These are phyloP conservation scores for Atta cephalotes DNA, from an alignment of 1,140 invertebrate species.

Conservation along the genomic window DNA sequence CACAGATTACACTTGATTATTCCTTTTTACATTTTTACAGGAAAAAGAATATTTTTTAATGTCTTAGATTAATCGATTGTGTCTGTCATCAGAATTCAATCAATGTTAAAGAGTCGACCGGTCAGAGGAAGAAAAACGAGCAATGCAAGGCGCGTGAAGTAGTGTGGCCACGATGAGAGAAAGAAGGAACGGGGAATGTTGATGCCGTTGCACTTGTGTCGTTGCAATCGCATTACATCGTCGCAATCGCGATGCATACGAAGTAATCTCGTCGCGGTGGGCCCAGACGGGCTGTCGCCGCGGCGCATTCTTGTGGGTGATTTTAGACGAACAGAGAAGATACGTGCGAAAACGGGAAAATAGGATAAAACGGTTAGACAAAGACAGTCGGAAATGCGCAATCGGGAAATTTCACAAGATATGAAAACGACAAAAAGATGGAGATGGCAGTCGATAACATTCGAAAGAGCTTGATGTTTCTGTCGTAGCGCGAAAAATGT, in stretches of 20 bases:
- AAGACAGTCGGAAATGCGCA: conserved; percentile 32
- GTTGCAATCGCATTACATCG: conserved; percentile 72
- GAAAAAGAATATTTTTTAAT: background rate
- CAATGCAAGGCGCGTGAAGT: background rate
- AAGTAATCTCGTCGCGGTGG: conserved; percentile 75
- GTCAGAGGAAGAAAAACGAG: background rate
- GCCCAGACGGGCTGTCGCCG: conserved; percentile 71
- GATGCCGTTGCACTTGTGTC: conserved; percentile 67
- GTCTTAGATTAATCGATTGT: background rate
- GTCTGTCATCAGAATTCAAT: conserved; percentile 9
- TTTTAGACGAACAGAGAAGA: conserved; percentile 30
- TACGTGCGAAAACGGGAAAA: background rate
- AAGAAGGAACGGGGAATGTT: conserved; percentile 1
- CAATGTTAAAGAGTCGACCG: conserved; percentile 1
- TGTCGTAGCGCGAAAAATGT: background rate
- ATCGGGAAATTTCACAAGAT: conserved; percentile 37
- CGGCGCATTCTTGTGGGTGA: conserved; percentile 44
- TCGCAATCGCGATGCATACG: conserved; percentile 74
- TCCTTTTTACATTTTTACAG: background rate
- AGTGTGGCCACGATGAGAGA: background rate
- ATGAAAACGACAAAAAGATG: background rate
- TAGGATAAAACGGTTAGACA: conserved; percentile 18
- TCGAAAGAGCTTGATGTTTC: background rate
- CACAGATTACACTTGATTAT: background rate
- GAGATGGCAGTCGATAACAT: conserved; percentile 19